A percentile compares a stretch with the other conserved stretches of the same genome.
These are phyloP conservation scores for Lasioglossum baleicum DNA, from an alignment of 1,140 invertebrate species.

Conservation along the genomic window DNA sequence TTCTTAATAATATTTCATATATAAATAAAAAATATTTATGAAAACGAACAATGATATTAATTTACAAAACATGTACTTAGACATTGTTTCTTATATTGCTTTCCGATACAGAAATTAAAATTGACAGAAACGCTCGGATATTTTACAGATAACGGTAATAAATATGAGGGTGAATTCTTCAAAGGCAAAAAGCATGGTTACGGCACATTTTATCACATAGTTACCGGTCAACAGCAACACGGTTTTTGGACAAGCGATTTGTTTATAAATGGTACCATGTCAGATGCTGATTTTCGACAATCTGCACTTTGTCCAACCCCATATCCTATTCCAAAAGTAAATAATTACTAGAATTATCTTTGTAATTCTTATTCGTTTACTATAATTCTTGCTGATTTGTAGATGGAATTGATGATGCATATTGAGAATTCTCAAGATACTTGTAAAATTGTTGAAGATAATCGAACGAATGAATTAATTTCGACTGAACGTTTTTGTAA, in stretches of 20 bases:
- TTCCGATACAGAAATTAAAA: too few species aligned
- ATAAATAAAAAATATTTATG: too few species aligned
- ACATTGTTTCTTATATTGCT: too few species aligned
- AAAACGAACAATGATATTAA: too few species aligned
- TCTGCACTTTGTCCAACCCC: constrained; percentile 79
- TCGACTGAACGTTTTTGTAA: too few species aligned
- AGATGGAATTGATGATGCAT: too few species aligned
- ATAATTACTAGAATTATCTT: not conserved
- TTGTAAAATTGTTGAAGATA: not conserved
- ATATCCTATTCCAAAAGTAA: constrained; percentile 81
- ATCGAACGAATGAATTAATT: too few species aligned
- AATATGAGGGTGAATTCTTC: constrained; percentile 83
- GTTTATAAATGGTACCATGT: constrained; percentile 80
- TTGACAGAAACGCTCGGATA: too few species aligned
- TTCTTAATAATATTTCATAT: too few species aligned
- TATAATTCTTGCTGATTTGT: too few species aligned
- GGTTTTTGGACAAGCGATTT: constrained; percentile 81
- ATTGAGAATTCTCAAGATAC: not conserved
- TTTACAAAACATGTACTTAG: too few species aligned
- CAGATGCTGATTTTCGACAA: constrained; percentile 81
- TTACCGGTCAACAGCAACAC: constrained; percentile 82
- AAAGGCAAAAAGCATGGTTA: constrained; percentile 81
- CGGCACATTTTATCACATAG: constrained; percentile 82
- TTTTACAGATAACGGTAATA: constrained; percentile 80
- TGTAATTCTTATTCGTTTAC: too few species aligned